Evolutionary conservation across 2,888 invertebrate genomes (phyloP).

Genomic region (Scelioninae gen. 1): DNA sequence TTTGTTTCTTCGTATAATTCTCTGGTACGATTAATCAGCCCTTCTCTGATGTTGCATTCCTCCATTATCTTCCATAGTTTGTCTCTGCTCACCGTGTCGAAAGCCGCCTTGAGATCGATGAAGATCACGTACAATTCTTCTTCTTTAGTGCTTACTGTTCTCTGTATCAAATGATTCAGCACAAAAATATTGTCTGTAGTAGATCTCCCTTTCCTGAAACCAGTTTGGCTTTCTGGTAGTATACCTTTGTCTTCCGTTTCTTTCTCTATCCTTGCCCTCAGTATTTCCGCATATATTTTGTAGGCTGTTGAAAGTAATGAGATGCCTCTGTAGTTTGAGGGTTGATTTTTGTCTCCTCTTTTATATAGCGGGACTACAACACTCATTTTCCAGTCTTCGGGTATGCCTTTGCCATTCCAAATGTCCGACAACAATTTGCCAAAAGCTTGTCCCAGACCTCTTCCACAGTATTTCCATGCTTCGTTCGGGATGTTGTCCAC

Average conservation of each 20-base stretch:
- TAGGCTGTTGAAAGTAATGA: background rate
- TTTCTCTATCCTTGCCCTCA: conserved; percentile 6
- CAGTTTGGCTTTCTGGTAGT: conserved; percentile 57
- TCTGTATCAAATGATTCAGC: conserved; percentile 46
- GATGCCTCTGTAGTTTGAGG: too few species aligned
- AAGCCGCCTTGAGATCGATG: conserved; percentile 36
- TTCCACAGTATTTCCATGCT: conserved; percentile 43
- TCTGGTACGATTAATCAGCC: conserved; percentile 13
- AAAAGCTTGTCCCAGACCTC: conserved; percentile 7
- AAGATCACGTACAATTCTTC: background rate
- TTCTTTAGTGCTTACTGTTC: background rate
- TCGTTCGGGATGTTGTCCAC: conserved; percentile 18
- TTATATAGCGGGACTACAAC: conserved; percentile 24
- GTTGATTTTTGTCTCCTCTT: conserved; percentile 40
- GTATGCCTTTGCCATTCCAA: conserved; percentile 54
- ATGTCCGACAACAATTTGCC: conserved; percentile 19
- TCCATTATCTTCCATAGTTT: conserved; percentile 59
- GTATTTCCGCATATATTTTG: conserved; percentile 48
- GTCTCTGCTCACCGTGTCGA: conserved; percentile 65
- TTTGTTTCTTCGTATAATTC: conserved; percentile 43
- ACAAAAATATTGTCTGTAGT: conserved; percentile 62
- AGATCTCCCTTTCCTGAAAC: conserved; percentile 62
- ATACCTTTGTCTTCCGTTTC: conserved; percentile 2
- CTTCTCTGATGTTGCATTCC: conserved; percentile 14
- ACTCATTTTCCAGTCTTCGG: conserved; percentile 21